Conservation (phyloP, 2,888 invertebrate species). For the Trachelus stipa region DNA sequence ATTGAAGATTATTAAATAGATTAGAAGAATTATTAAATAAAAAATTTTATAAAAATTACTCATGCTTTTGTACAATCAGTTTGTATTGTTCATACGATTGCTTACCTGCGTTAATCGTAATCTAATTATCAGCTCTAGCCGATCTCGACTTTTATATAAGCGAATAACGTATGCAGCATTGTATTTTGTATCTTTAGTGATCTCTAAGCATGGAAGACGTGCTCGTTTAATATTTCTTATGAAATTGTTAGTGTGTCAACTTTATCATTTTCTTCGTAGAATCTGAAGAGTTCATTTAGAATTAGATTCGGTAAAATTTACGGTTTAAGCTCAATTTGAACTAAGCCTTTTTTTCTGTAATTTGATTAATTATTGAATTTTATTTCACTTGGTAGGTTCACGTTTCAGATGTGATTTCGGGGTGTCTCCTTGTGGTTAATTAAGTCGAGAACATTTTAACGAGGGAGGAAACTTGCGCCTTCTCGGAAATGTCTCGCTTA, state of each 20-base stretch:
- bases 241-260: not conserved
- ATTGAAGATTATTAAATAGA: not conserved
- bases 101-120: not conserved
- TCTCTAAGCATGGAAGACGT: not conserved
- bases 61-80: not conserved
- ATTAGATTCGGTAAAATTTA: not conserved
- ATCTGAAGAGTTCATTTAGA: not conserved
- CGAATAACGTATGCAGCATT: not conserved
- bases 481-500: not conserved
- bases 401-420: not conserved
- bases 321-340: not conserved
- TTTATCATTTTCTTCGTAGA: too few species aligned
- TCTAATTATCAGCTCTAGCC: not conserved
- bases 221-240: not conserved
- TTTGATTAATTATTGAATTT: not conserved
- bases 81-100: not conserved
- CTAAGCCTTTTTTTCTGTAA: not conserved
- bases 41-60: not conserved
- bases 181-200: not conserved
- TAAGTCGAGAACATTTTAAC: not conserved
- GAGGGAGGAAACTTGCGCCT: not conserved
- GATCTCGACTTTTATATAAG: not conserved
- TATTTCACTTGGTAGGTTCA: not conserved
- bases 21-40: not conserved
- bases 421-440: not conserved